Evolutionary conservation across 2,797 vertebrate species (phyloP).

Genomic region (Sebastes umbrosus): DNA sequence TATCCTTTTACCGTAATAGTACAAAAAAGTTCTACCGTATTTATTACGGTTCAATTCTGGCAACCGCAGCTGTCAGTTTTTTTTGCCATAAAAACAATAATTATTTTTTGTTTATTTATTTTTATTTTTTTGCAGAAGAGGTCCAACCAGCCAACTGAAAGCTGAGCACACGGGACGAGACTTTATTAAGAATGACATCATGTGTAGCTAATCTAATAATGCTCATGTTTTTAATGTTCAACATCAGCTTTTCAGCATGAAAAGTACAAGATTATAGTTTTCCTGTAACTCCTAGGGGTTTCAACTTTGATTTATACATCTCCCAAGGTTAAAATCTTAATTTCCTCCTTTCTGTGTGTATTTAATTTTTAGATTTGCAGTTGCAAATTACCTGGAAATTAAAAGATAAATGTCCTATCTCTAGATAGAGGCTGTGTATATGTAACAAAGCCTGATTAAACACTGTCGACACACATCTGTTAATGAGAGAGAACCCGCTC

Average conservation of each 20-base stretch:
- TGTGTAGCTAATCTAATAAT: background rate
- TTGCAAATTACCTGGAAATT: background rate
- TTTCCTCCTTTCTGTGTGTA: background rate
- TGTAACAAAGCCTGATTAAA: slow-evolving; percentile 2
- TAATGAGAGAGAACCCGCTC: slow-evolving; percentile 19
- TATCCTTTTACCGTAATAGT: background rate
- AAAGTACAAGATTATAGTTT: background rate
- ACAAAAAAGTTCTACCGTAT: background rate
- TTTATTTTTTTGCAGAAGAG: no score
- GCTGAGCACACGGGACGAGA: no score
- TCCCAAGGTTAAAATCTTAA: background rate
- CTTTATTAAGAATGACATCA: no score
- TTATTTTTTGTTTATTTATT: no score
- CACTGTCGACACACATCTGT: background rate
- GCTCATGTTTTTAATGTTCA: background rate
- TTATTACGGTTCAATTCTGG: background rate
- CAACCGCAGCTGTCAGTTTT: background rate
- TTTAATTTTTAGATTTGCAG: background rate
- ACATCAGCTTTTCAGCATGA: background rate
- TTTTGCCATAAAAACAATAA: background rate
- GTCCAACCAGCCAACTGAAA: no score
- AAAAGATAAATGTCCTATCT: background rate
- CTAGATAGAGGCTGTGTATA: background rate
- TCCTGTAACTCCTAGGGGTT: accelerated
- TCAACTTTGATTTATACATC: background rate